Conservation (phyloP, 1,140 invertebrate species). For the Drosophila tristis region DNA sequence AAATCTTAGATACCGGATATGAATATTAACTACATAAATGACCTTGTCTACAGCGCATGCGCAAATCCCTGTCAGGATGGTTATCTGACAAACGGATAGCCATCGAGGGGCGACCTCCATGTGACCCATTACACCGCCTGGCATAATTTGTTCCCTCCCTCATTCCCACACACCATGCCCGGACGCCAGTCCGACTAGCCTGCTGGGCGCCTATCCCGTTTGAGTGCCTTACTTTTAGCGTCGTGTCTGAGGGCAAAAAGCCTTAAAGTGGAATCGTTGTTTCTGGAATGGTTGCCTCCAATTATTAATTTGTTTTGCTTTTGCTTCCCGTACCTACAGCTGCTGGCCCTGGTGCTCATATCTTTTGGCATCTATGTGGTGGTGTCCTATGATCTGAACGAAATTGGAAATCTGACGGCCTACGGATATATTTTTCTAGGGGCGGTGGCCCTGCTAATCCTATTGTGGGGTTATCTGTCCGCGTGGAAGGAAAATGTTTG, state of each 20-base stretch:
- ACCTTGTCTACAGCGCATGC: constrained; percentile 12
- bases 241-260: constrained; percentile 41
- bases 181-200: constrained; percentile 66
- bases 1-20: constrained; percentile 20
- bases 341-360: constrained; percentile 72
- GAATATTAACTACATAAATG: constrained; percentile 29
- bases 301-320: background rate
- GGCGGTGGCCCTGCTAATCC: constrained; percentile 44
- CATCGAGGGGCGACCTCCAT: constrained; percentile 17
- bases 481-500: constrained; percentile 74
- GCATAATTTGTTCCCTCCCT: too few species aligned
- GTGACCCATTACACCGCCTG: constrained; percentile 4
- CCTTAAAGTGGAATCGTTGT: constrained; percentile 16
- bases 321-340: constrained; percentile 33
- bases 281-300: background rate
- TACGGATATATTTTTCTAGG: constrained; percentile 60
- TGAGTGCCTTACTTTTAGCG: constrained; percentile 5
- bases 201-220: constrained; percentile 45
- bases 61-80: constrained; percentile 4
- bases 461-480: constrained; percentile 73
- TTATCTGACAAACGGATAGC: background rate
- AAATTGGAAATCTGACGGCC: constrained; percentile 33
- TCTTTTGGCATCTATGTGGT: constrained; percentile 70
- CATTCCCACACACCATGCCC: constrained; percentile 3
- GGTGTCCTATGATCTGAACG: constrained; percentile 60